A percentile compares a stretch with the other conserved stretches of the same genome.
phyloP scores from a whole-genome alignment of 2,797 vertebrate genomes.

The Naso thynnoides region DNA sequence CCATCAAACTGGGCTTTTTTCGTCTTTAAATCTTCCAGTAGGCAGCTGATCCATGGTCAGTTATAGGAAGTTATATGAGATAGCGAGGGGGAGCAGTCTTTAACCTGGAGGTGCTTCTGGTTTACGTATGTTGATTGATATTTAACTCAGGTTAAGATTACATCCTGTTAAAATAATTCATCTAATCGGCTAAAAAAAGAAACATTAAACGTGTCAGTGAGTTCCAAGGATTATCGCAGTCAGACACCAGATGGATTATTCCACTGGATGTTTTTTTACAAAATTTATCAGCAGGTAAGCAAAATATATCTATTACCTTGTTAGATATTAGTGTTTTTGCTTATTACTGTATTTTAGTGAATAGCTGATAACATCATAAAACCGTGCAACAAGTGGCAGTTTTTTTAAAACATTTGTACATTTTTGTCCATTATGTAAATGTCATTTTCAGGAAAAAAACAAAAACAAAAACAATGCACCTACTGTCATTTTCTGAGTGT shows the following conservation, averaged over 20 bases:
- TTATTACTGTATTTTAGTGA: background rate
- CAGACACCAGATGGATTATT: background rate
- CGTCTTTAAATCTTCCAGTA: conserved; percentile 60
- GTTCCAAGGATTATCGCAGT: conserved; percentile 32
- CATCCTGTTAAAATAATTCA: conserved; percentile 62
- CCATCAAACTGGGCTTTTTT: conserved; percentile 64
- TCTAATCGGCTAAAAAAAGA: conserved; percentile 60
- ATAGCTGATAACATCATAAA: too few species aligned
- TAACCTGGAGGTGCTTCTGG: conserved; percentile 59
- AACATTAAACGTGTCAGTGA: conserved; percentile 7
- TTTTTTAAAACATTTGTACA: background rate
- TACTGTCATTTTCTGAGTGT: too few species aligned
- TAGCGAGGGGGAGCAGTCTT: conserved; percentile 50
- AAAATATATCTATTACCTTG: background rate
- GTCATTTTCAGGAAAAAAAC: too few species aligned
- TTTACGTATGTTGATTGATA: conserved; percentile 79
- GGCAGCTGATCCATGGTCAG: conserved; percentile 64
- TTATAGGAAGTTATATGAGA: conserved; percentile 51
- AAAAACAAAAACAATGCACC: too few species aligned
- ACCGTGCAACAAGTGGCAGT: conserved; percentile 16
- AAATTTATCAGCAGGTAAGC: background rate
- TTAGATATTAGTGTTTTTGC: background rate
- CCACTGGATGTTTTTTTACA: background rate
- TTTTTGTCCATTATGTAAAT: too few species aligned
- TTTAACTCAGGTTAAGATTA: conserved; percentile 75